Conservation (phyloP, 2,113 vertebrate genomes). For the Triplophysa rosa region DNA sequence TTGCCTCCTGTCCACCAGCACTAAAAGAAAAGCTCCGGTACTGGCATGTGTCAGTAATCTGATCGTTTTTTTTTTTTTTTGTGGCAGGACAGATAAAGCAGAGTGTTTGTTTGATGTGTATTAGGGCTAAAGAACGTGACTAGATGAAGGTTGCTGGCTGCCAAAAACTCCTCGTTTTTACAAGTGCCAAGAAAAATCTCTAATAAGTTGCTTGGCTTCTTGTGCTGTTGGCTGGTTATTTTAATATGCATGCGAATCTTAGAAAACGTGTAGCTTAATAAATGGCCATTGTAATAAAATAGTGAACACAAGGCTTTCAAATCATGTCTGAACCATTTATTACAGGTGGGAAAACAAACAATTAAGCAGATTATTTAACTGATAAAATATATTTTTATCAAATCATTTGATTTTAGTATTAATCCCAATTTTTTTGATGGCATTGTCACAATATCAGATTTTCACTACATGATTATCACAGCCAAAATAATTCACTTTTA, state of each 20-base stretch:
- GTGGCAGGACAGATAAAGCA: conserved; percentile 20
- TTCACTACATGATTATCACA: too few relatives aligned
- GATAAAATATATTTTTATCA: too few relatives aligned
- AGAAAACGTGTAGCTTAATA: neutral
- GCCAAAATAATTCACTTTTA: too few relatives aligned
- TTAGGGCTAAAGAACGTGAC: conserved; percentile 24
- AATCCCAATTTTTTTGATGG: too few relatives aligned
- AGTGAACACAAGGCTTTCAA: neutral
- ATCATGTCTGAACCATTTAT: too few relatives aligned
- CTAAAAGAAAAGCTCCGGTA: conserved; percentile 63
- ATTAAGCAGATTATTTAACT: too few relatives aligned
- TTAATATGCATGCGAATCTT: neutral
- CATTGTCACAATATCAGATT: too few relatives aligned
- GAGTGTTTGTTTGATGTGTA: conserved; percentile 25
- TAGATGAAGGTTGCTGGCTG: conserved; percentile 25
- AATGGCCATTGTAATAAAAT: neutral
- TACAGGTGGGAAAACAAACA: too few relatives aligned
- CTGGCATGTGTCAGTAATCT: conserved; percentile 37
- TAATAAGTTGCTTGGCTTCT: neutral
- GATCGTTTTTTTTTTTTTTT: conserved; percentile 17
- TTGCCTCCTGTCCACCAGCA: conserved; percentile 38
- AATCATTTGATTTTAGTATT: too few relatives aligned
- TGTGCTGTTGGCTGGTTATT: neutral
- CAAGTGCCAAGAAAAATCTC: neutral
- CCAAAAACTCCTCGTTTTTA: neutral